A percentile compares a stretch with the other conserved stretches of the same genome.
Conservation (phyloP, 2,113 vertebrate genomes). For the Pituophis catenifer region DNA sequence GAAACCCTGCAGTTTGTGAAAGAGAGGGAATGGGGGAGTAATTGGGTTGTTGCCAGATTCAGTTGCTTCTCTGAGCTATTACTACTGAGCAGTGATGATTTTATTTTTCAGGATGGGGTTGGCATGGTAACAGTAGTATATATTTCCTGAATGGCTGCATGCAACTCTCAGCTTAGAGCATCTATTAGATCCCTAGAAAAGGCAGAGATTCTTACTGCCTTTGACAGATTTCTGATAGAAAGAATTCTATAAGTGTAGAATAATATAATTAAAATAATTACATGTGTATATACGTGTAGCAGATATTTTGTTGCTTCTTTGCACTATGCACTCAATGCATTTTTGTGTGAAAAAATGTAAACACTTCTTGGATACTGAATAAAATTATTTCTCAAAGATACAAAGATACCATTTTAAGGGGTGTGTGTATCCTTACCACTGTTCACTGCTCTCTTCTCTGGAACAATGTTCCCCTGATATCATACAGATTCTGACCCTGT, state of each 20-base stretch:
- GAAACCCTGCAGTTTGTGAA: not conserved
- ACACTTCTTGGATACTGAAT: not conserved
- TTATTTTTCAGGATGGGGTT: slow-evolving; percentile 29
- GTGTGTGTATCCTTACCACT: too few relatives aligned
- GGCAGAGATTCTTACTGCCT: not conserved
- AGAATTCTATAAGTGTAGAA: not conserved
- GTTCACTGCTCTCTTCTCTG: not conserved
- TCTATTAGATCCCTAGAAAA: not conserved
- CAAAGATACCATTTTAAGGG: not conserved
- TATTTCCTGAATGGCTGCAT: slow-evolving; percentile 24
- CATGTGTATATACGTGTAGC: not conserved
- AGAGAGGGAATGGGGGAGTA: not conserved
- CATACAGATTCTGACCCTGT: not conserved
- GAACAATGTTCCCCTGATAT: not conserved
- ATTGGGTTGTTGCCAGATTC: not conserved
- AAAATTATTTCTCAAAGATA: not conserved
- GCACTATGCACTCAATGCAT: not conserved
- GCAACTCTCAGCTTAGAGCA: not conserved
- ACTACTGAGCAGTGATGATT: slow-evolving; percentile 3
- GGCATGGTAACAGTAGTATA: slow-evolving; percentile 20
- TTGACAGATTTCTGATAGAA: not conserved
- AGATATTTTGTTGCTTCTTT: not conserved
- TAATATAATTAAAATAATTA: not conserved
- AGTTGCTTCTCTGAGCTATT: slow-evolving; percentile 11
- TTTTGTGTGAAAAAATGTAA: not conserved